Evolutionary conservation across 1,140 invertebrate species (phyloP), one percentile per base, ranked within the genome.

Genomic region (Drosophila oshimai): DNA sequence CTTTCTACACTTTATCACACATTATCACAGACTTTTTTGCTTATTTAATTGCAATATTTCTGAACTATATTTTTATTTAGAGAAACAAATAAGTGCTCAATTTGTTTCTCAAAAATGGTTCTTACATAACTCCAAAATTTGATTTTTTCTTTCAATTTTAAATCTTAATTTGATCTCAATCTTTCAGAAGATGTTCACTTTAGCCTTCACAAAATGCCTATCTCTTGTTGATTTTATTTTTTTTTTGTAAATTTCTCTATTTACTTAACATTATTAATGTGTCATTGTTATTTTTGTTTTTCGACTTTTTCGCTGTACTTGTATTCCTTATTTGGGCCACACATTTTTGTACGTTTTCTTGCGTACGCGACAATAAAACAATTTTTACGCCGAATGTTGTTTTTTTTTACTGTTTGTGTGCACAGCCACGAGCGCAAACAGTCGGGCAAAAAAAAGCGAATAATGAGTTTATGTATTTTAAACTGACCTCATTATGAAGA

Each of bases 311-410:
- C 44, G 37, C 46, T 53, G 61, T 47, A 64, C 41, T 51, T 22
- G 26, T 71, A 71, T 15, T 61, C 68, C 68, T 39, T 72, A 72
- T 72, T 72, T 72, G 68, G 68, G 68, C 54, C 67, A 72, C 68
- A 72, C 67, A 72, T 72, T 72, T 72, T 51, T 72, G 68, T 71
- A 72, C 68, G 68, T 72, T 37, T 71, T 72, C 68, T 72, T 72
- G 68, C 68, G 68, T 72, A 72, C 68, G 68, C 68, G 67, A 72
- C 68, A 72, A 72, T 72, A 65, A 65, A 65, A 65, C 34, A 37
- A 50, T 65, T 65, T 65, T 65, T 24, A 65, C 60, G 61, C 42
- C 41, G 61, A 64, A 62, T 65, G 13, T 64, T 46, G 20, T 57
- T 60, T 39, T 61, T 55, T 64, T 69, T 61, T 71, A 34, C 65